phyloP scores from a whole-genome alignment of 2,113 vertebrate genomes.

The Ophiodon elongatus region DNA sequence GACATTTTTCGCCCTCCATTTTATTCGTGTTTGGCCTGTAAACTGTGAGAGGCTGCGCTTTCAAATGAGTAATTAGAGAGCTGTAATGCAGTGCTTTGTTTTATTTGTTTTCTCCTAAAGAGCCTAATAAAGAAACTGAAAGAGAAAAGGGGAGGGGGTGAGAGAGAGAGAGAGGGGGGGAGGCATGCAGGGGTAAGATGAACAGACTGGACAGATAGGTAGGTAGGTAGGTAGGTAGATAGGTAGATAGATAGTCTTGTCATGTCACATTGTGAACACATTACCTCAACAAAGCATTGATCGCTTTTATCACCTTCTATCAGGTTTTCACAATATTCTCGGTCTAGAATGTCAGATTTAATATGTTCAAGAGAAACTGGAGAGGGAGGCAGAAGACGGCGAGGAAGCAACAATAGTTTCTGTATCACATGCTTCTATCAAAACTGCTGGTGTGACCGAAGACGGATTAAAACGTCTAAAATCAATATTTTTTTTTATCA shows the following conservation, averaged over 20 bases:
- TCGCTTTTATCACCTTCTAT: background rate
- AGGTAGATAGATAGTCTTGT: background rate
- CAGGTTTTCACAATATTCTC: background rate
- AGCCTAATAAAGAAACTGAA: slow-evolving; percentile 47
- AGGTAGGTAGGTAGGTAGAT: too few species aligned
- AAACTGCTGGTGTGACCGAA: background rate
- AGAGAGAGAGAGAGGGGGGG: background rate
- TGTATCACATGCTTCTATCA: background rate
- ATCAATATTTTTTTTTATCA: background rate
- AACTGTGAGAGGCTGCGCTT: slow-evolving; percentile 54
- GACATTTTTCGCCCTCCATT: slow-evolving; percentile 59
- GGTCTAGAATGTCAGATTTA: slow-evolving; percentile 3
- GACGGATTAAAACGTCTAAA: background rate
- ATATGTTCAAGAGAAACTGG: background rate
- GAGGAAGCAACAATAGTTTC: background rate
- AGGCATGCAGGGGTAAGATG: background rate
- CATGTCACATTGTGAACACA: background rate
- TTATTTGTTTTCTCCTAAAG: slow-evolving; percentile 58
- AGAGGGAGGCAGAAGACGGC: too few species aligned
- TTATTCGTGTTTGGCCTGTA: slow-evolving; percentile 70
- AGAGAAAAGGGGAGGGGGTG: background rate
- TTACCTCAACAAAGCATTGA: slow-evolving; percentile 3
- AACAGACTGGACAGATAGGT: background rate
- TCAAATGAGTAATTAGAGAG: slow-evolving; percentile 74
- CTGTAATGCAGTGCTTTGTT: slow-evolving; percentile 68